Conservation (phyloP, 2,113 vertebrate genomes). For the Myrmecophaga tridactyla region DNA sequence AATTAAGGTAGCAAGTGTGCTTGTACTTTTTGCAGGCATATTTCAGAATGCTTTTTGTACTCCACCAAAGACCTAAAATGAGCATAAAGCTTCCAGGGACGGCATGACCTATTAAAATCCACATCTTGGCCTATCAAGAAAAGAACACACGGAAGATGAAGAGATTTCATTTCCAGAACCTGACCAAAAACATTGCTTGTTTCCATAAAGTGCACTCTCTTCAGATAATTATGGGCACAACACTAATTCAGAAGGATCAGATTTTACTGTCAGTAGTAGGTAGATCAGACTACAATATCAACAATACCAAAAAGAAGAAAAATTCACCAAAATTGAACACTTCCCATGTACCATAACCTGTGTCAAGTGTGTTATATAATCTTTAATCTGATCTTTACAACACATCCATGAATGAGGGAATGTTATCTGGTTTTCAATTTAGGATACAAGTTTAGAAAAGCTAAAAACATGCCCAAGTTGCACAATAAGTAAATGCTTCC, state of each 20-base stretch:
- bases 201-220: background rate
- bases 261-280: background rate
- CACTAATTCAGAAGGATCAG: background rate
- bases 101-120: slow-evolving; percentile 94
- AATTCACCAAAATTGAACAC: background rate
- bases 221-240: background rate
- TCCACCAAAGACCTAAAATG: slow-evolving; percentile 93
- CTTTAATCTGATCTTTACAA: background rate
- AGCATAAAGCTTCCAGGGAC: slow-evolving; percentile 94
- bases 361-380: background rate
- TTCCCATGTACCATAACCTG: background rate
- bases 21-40: slow-evolving; percentile 90
- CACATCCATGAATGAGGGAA: background rate
- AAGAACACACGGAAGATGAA: slow-evolving; percentile 31
- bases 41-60: slow-evolving; percentile 89
- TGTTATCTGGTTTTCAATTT: background rate
- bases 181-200: background rate
- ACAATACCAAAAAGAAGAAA: background rate
- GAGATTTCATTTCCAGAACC: background rate
- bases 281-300: background rate
- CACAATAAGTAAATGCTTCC: background rate
- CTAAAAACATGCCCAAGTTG: background rate
- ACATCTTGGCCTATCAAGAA: slow-evolving; percentile 83
- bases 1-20: slow-evolving; percentile 85
- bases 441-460: background rate